phyloP scores from a whole-genome alignment of 2,113 vertebrate genomes.

The Pelusios castaneus region DNA sequence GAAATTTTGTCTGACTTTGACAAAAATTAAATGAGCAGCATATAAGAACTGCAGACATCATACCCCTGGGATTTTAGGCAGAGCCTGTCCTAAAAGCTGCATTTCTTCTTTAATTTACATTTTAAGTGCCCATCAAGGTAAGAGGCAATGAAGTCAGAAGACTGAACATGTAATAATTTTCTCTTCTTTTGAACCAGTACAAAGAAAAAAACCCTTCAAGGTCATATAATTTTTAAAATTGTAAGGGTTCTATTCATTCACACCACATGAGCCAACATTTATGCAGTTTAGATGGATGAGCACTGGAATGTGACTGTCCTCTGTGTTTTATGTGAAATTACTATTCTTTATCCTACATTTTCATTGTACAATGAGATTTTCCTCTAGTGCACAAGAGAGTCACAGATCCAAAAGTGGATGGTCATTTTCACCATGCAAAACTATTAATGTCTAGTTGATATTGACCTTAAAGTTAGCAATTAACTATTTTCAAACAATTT shows the following conservation, averaged over 20 bases:
- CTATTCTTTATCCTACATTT: slow-evolving; percentile 20
- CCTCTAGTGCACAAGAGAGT: background rate
- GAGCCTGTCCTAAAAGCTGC: slow-evolving; percentile 36
- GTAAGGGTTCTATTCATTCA: slow-evolving; percentile 33
- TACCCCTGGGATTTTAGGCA: slow-evolving; percentile 39
- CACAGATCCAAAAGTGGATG: background rate
- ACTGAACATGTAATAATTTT: slow-evolving; percentile 54
- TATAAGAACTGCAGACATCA: slow-evolving; percentile 30
- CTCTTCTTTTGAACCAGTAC: slow-evolving; percentile 18
- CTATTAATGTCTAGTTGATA: background rate
- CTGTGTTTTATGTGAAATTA: background rate
- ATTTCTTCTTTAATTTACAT: slow-evolving; percentile 63
- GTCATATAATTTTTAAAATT: slow-evolving; percentile 55
- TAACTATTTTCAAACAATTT: background rate
- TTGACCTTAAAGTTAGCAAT: too few species aligned
- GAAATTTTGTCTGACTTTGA: slow-evolving; percentile 40
- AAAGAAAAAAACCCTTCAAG: slow-evolving; percentile 41
- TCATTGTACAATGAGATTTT: background rate
- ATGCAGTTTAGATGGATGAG: slow-evolving; percentile 26
- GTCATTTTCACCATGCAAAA: slow-evolving; percentile 9
- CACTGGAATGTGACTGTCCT: background rate
- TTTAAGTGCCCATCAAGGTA: slow-evolving; percentile 54
- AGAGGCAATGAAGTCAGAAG: slow-evolving; percentile 60
- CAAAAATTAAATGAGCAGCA: slow-evolving; percentile 35
- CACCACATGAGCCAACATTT: background rate